Evolutionary conservation across 2,113 vertebrate species (phyloP), one percentile per base, ranked within the genome.

Genomic region (Paramormyrops kingsleyae): DNA sequence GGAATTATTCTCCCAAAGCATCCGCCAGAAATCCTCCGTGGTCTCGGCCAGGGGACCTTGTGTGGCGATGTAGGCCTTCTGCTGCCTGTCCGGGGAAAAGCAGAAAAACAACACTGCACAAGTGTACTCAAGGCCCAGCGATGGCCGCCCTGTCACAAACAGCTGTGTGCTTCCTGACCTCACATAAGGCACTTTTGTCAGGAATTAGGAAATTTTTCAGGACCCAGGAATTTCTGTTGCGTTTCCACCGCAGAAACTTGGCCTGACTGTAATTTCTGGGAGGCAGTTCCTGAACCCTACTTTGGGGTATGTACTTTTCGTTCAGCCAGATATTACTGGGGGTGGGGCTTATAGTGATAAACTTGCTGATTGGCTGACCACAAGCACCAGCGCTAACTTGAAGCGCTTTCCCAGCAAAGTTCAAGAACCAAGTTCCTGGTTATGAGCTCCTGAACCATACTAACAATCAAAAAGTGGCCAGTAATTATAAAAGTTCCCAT

Each of bases 1-100:
- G 10, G 98, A 99, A 93, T 99, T 99, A 94, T 99, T 98, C 91
- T 99, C 98, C 99, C 99, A 99, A 4, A 99, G 93, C 97, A 99
- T 99, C 90, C 99, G 96, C 99, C 98, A 99, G 96, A 99, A 99
- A 90, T 99, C 99, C 91, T 99, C 98, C 0, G 99, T 99, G 92
- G 98, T 99, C 93, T 99, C 98, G 0, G 99, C 98, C 93, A 99
- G 95, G 0, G 99, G 99, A 19, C 99, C 99, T 90, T 99, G 99
- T 0, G 99, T 99, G 31, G 98, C 97, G 0, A 99, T 99, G 95
- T 99, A 99, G 0, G 98, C 98, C 92, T 96, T 99, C 95, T 99
- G 98, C 91, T 99, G 98, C 92, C 99, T 99, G 94, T 50, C 91
- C 52, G 90, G 7, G 91, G 7, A 50, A 39, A 2, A 59, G 90